phyloP scores from a whole-genome alignment of 1,140 invertebrate genomes.

The Leptopilina clavipes region DNA sequence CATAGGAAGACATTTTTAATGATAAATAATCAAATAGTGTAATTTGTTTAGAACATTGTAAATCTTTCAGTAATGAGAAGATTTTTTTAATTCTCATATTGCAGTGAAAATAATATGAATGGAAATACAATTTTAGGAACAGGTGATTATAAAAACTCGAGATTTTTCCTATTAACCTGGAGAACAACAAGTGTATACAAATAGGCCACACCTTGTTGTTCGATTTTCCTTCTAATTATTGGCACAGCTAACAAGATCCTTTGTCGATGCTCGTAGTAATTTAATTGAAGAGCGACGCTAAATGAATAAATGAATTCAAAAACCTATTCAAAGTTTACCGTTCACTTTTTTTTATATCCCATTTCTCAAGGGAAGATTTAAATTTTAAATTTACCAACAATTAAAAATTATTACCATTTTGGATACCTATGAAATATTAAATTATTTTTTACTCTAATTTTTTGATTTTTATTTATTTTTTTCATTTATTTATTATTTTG shows the following conservation, averaged over 20 bases:
- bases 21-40: too few relatives aligned
- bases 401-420: too few relatives aligned
- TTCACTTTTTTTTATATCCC: background rate
- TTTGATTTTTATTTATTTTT: background rate
- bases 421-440: too few relatives aligned
- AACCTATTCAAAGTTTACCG: background rate
- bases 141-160: slow-evolving; percentile 10
- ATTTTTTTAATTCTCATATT: too few relatives aligned
- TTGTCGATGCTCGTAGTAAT: slow-evolving; percentile 4
- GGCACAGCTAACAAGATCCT: background rate
- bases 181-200: slow-evolving; percentile 16
- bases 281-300: slow-evolving; percentile 12
- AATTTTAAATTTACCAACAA: too few relatives aligned
- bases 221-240: slow-evolving; percentile 26
- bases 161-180: background rate
- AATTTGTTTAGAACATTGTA: too few relatives aligned
- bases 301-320: background rate
- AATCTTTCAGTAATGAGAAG: too few relatives aligned
- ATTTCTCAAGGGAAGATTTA: background rate
- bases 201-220: background rate
- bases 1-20: too few relatives aligned
- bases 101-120: background rate
- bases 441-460: background rate
- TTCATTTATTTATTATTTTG: background rate
- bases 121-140: background rate